Conservation (phyloP, 2,888 invertebrate genomes). For the Crossocerus cetratus region DNA sequence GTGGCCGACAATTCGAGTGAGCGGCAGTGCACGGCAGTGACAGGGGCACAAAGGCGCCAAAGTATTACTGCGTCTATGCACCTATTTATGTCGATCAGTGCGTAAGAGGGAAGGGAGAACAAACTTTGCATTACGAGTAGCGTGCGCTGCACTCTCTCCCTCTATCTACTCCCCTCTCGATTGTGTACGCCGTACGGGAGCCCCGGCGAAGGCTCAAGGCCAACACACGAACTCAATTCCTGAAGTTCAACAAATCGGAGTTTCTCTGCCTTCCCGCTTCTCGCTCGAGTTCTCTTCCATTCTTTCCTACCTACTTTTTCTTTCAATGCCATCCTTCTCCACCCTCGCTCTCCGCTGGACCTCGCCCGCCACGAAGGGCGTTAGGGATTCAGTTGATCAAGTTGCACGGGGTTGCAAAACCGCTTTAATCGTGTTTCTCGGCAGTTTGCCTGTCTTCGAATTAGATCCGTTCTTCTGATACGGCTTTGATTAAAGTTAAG, state of each 20-base stretch:
- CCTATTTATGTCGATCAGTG: constrained; percentile 38
- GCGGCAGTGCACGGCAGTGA: constrained; percentile 38
- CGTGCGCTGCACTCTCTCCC: background rate
- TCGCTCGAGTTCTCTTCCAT: background rate
- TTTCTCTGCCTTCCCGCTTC: background rate
- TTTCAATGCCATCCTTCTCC: constrained; percentile 6
- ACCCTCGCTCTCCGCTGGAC: background rate
- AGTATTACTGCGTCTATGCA: constrained; percentile 27
- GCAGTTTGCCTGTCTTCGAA: too few relatives aligned
- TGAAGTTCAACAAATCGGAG: constrained; percentile 48
- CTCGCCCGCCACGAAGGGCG: too few relatives aligned
- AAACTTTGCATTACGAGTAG: constrained; percentile 22
- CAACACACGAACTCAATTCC: constrained; percentile 45
- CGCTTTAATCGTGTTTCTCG: too few relatives aligned
- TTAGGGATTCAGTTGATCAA: too few relatives aligned
- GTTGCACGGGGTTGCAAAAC: too few relatives aligned
- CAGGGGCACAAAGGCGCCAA: constrained; percentile 24
- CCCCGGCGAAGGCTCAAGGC: constrained; percentile 53
- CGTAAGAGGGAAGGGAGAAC: constrained; percentile 24
- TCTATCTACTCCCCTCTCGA: background rate
- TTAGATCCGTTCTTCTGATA: too few relatives aligned
- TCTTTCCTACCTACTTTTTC: background rate
- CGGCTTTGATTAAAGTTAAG: too few relatives aligned
- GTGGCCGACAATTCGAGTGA: constrained; percentile 30
- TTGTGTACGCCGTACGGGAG: constrained; percentile 40